These are phyloP conservation scores for Cryptotermes secundus DNA, from an alignment of 1,140 invertebrate genomes.

Conservation along the genomic window DNA sequence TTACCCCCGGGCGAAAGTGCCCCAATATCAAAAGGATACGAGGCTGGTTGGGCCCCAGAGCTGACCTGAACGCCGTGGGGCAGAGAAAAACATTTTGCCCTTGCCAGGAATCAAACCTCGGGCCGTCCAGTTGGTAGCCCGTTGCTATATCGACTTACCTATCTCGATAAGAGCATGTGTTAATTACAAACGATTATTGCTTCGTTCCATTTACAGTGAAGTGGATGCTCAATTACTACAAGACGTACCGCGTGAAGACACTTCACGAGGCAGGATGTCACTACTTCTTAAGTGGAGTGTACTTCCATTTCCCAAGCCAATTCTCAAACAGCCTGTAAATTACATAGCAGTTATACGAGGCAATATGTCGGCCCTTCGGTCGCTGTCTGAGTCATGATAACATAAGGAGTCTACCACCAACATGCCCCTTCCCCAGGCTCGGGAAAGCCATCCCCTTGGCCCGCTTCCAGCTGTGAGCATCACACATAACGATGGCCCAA, in stretches of 20 bases:
- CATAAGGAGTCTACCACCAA: background rate
- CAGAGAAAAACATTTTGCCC: no score
- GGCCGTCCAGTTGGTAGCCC: no score
- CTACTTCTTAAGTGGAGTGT: background rate
- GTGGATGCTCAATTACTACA: background rate
- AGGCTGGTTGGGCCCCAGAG: no score
- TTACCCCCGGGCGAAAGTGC: no score
- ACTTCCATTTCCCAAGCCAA: background rate
- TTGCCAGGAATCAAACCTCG: no score
- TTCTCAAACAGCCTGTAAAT: constrained; percentile 1
- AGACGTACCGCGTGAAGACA: background rate
- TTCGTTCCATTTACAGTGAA: no score
- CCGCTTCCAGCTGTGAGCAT: background rate
- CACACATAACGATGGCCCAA: background rate
- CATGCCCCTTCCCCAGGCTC: background rate
- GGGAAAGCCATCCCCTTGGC: background rate
- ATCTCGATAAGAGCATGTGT: no score
- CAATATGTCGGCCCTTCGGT: background rate
- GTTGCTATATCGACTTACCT: no score
- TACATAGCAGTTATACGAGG: constrained; percentile 5
- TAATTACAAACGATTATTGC: no score
- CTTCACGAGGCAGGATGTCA: background rate
- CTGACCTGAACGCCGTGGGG: no score
- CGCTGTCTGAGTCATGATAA: background rate
- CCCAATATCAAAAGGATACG: no score